These are phyloP conservation scores for Pectinophora gossypiella DNA, from an alignment of 1,140 invertebrate species.

Conservation along the genomic window DNA sequence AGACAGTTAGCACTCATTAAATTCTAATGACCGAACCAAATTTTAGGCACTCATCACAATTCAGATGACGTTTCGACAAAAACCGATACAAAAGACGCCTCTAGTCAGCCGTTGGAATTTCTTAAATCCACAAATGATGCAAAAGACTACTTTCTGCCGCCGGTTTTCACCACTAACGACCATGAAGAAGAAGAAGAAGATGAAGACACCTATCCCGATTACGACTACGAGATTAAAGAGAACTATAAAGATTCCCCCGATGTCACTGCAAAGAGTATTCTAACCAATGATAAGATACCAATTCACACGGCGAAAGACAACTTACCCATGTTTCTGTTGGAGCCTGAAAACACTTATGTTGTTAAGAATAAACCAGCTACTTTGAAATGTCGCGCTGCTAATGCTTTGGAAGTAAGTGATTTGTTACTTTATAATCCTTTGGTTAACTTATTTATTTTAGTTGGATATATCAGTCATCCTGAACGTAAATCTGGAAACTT, in stretches of 20 bases:
- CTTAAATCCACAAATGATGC: constrained; percentile 37
- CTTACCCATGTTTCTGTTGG: constrained; percentile 86
- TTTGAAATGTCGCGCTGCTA: constrained; percentile 86
- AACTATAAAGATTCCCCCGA: constrained; percentile 66
- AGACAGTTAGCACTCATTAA: too few relatives aligned
- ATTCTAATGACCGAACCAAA: too few relatives aligned
- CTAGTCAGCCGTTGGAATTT: constrained; percentile 43
- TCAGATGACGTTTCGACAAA: constrained; percentile 38
- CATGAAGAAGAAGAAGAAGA: constrained; percentile 55
- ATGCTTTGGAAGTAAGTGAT: constrained; percentile 79
- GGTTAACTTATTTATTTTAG: too few relatives aligned
- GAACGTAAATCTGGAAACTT: too few relatives aligned
- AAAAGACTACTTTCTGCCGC: constrained; percentile 60
- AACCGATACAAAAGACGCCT: constrained; percentile 30
- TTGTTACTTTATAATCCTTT: too few relatives aligned
- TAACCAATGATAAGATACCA: constrained; percentile 69
- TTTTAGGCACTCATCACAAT: constrained; percentile 6
- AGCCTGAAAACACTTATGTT: constrained; percentile 89
- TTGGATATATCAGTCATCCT: too few relatives aligned
- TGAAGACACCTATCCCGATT: constrained; percentile 50
- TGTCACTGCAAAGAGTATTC: constrained; percentile 26
- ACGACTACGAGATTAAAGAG: constrained; percentile 60
- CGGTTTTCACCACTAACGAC: constrained; percentile 45
- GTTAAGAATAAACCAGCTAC: constrained; percentile 90
- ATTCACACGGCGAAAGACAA: constrained; percentile 76